Conservation (phyloP, 2,797 vertebrate species). For the Epinephelus coioides region DNA sequence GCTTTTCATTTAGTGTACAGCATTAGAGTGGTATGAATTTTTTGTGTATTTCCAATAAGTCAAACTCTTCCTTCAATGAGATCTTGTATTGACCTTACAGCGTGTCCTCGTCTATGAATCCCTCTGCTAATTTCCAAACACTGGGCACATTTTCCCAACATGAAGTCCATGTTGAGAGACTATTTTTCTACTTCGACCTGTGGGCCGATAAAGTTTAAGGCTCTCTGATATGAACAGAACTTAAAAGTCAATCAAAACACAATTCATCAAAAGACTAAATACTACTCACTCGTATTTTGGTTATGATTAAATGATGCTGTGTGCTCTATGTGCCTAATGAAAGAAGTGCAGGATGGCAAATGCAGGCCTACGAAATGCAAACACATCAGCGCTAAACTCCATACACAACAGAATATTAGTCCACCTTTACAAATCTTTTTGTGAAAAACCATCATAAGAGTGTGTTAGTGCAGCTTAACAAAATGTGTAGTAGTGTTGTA, state of each 20-base stretch:
- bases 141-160: background rate
- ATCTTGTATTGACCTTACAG: conserved; percentile 12
- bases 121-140: conserved; percentile 17
- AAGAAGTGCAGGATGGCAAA: conserved; percentile 33
- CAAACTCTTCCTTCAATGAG: conserved; percentile 3
- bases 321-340: conserved; percentile 49
- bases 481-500: conserved; percentile 20
- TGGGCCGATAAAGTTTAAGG: conserved; percentile 5
- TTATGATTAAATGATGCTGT: conserved; percentile 25
- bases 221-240: conserved; percentile 24
- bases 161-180: background rate
- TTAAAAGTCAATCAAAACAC: conserved; percentile 11
- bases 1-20: background rate
- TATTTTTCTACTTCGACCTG: background rate
- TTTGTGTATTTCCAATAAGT: background rate
- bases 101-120: background rate
- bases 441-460: conserved; percentile 15
- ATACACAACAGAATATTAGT: conserved; percentile 17
- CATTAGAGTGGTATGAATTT: background rate
- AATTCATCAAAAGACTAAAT: conserved; percentile 11
- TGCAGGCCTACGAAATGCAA: conserved; percentile 35
- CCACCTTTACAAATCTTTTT: conserved; percentile 10
- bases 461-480: conserved; percentile 34
- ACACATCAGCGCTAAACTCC: conserved; percentile 24
- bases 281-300: conserved; percentile 31